A percentile compares a stretch with the other conserved stretches of the same genome.
Conservation (phyloP, 2,113 vertebrate genomes). For the Marmota flaviventris region DNA sequence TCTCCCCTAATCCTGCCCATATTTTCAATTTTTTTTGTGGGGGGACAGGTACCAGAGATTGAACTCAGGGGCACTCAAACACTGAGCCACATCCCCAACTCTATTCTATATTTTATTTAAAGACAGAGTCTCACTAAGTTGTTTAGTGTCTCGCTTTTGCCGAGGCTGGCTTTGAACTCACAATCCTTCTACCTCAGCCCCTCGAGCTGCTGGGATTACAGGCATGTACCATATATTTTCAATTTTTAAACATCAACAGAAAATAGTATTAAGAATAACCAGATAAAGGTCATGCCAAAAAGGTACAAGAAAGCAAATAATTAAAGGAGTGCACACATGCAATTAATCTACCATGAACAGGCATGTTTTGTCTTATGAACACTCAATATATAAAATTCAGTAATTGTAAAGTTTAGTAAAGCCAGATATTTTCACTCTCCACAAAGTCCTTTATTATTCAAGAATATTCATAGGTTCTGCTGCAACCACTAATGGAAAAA, state of each 20-base stretch:
- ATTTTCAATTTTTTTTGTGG: not conserved
- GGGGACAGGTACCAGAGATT: too few relatives aligned
- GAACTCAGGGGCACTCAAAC: too few relatives aligned
- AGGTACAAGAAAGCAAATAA: not conserved
- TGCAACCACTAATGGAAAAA: conserved; percentile 3
- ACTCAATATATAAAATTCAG: not conserved
- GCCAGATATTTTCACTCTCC: not conserved
- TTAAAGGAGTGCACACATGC: not conserved
- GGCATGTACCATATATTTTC: not conserved
- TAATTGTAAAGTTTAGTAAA: not conserved
- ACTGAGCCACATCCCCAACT: too few relatives aligned
- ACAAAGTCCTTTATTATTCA: not conserved
- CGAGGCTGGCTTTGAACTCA: too few relatives aligned
- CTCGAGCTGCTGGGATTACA: too few relatives aligned
- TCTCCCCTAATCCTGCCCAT: not conserved
- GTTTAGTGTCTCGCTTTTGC: too few relatives aligned
- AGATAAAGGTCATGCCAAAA: not conserved
- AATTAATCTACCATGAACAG: not conserved
- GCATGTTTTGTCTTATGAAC: not conserved
- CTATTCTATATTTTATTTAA: too few relatives aligned
- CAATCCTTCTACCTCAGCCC: too few relatives aligned
- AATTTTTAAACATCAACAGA: conserved; percentile 17
- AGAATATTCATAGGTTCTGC: not conserved
- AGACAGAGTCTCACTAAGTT: too few relatives aligned
- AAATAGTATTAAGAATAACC: not conserved